Conservation (phyloP, 2,888 invertebrate species). For the Tiliacea aurago region DNA sequence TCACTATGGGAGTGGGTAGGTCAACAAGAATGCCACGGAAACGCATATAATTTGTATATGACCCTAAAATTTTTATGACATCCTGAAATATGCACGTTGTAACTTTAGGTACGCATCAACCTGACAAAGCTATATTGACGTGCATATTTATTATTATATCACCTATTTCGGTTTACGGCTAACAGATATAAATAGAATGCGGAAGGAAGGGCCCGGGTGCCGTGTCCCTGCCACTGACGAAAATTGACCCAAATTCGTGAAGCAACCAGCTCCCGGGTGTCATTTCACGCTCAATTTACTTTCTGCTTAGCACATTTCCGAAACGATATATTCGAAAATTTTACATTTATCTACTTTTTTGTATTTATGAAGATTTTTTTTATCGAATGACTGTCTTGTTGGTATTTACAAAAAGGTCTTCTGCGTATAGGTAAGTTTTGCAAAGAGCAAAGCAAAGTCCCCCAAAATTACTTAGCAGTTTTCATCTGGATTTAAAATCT, state of each 20-base stretch:
- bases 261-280: slow-evolving; percentile 73
- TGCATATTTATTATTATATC: slow-evolving; percentile 61
- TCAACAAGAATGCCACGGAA: not conserved
- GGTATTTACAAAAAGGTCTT: not conserved
- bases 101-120: too few species aligned
- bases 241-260: slow-evolving; percentile 82
- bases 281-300: slow-evolving; percentile 85
- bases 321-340: slow-evolving; percentile 68
- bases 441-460: not conserved
- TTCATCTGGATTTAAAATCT: not conserved
- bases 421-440: not conserved
- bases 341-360: slow-evolving; percentile 42
- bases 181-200: slow-evolving; percentile 72
- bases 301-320: slow-evolving; percentile 74
- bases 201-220: slow-evolving; percentile 69
- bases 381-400: not conserved
- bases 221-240: slow-evolving; percentile 68
- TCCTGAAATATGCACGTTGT: slow-evolving; percentile 18
- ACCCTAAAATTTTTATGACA: slow-evolving; percentile 16
- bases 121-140: slow-evolving; percentile 55
- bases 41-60: not conserved
- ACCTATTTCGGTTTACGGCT: slow-evolving; percentile 67
- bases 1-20: not conserved
- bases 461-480: not conserved
- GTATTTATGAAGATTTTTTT: slow-evolving; percentile 25